Evolutionary conservation across 2,113 vertebrate genomes (phyloP).

Genomic region (Ivindomyrus marchei): DNA sequence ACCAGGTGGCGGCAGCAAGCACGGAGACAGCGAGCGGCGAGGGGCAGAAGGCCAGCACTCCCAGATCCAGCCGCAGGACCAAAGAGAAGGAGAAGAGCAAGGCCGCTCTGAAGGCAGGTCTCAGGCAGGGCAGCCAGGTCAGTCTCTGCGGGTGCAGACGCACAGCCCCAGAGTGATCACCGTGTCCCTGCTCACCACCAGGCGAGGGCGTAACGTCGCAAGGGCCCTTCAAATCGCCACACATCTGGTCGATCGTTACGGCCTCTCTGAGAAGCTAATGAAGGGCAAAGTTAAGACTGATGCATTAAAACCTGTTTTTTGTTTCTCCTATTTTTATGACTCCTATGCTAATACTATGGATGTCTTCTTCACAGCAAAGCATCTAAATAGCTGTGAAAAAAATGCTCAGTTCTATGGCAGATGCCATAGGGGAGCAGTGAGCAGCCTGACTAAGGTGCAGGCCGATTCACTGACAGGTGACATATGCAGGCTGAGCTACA

Average conservation of each 20-base stretch:
- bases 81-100: slow-evolving; percentile 61
- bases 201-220: background rate
- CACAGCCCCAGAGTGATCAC: background rate
- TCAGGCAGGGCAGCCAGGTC: slow-evolving; percentile 46
- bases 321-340: background rate
- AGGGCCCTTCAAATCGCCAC: background rate
- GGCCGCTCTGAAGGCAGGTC: slow-evolving; percentile 36
- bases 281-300: background rate
- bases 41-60: slow-evolving; percentile 50
- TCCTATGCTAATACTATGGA: background rate
- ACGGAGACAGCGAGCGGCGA: slow-evolving; percentile 41
- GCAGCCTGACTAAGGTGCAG: background rate
- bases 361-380: background rate
- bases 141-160: background rate
- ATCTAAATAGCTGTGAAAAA: background rate
- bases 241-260: background rate
- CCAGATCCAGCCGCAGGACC: slow-evolving; percentile 51
- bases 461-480: background rate
- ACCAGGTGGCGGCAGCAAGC: slow-evolving; percentile 30
- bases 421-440: background rate
- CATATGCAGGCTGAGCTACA: background rate
- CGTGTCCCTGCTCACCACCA: background rate
- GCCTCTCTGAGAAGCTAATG: background rate
- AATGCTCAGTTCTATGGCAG: background rate
- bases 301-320: background rate